phyloP scores from a whole-genome alignment of 2,888 invertebrate genomes.

The Metallyticus violacea region DNA sequence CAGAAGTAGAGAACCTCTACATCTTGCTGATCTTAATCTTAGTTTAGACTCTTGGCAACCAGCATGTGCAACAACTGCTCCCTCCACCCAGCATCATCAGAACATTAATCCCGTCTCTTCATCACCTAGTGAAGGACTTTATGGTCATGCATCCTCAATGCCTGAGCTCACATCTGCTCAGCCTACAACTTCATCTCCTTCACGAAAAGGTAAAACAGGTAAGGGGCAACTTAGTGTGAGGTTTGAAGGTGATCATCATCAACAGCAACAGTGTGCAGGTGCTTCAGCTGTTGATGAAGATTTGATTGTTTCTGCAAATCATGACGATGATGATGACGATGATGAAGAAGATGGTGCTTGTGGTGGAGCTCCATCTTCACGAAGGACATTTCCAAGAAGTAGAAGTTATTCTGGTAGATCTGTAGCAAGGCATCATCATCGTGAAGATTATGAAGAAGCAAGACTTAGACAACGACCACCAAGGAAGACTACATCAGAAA shows the following conservation, averaged over 20 bases:
- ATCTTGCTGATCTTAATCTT: conserved; percentile 55
- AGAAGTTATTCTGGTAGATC: conserved; percentile 36
- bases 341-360: conserved; percentile 24
- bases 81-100: neutral
- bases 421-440: neutral
- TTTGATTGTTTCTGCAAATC: neutral
- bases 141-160: conserved; percentile 58
- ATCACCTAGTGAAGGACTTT: conserved; percentile 38
- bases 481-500: conserved; percentile 44
- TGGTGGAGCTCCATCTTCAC: conserved; percentile 4
- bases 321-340: neutral
- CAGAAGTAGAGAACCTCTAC: conserved; percentile 56
- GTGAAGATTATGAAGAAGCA: conserved; percentile 47
- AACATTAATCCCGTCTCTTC: neutral
- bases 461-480: conserved; percentile 47
- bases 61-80: neutral
- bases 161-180: conserved; percentile 54
- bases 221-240: conserved; percentile 51
- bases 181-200: conserved; percentile 42
- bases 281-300: neutral
- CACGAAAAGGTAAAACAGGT: conserved; percentile 47
- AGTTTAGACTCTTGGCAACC: conserved; percentile 55
- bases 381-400: conserved; percentile 34
- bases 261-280: neutral
- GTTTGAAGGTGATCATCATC: conserved; percentile 47